Evolutionary conservation across 2,888 invertebrate genomes (phyloP), one percentile per base, ranked within the genome.

Genomic region (Kuschelorhynchus macadamiae): DNA sequence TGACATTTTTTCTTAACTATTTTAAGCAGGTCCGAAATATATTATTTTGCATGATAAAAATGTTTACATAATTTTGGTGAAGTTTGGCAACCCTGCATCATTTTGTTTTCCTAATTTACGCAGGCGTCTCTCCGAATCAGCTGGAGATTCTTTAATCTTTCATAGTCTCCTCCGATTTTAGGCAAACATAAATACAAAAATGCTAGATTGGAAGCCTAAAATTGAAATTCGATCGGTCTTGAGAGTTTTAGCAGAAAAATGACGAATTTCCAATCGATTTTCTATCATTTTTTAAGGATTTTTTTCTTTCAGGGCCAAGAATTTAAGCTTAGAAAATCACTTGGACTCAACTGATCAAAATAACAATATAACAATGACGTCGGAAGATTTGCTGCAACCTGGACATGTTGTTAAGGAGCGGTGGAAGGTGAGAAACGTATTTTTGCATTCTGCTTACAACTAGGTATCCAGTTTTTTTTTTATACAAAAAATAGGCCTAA

Each of bases 371-470:
- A 92, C 91, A 82, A 95, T 95, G 94, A 93, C 94, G 71, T 92
- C 92, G 78, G 95, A 96, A 85, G 97, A 98, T 85, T 89, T 98
- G 74, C 87, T 98, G 79, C 96, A 97, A 85, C 95, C 96, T 33
- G 97, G 97, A 53, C 96, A 97, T 87, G 94, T 97, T 66, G 97
- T 98, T 80, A 98, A 98, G 86, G 98, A 99, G 82, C 87, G 98
- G 83, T 99, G 98, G 98, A 98, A 98, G 95, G 98, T 97, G 80
- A 85, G 55, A 33, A 46, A 7, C 25, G 7, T 25, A 25, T 25
- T 25, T 25, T 7, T 25, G n/a, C n/a, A n/a, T n/a, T n/a, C n/a
- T n/a, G n/a, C n/a, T n/a, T n/a, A n/a, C n/a, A n/a, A n/a, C n/a
- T n/a, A n/a, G n/a, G n/a, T n/a, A n/a, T n/a, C n/a, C n/a, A n/a